Conservation (phyloP, 2,797 vertebrate species). For the Phrynocephalus guinanensis region DNA sequence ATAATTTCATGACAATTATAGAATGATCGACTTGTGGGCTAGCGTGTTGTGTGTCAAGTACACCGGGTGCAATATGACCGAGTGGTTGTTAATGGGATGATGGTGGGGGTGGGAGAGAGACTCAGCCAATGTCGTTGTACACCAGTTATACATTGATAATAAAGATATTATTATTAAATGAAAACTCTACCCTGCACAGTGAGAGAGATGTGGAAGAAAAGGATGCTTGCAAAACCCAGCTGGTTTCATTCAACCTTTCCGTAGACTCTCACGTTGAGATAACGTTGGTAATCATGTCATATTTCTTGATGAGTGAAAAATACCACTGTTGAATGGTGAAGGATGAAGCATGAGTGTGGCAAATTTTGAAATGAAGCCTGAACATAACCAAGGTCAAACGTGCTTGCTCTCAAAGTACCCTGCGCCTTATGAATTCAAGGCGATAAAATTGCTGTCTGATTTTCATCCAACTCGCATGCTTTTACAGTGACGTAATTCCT, state of each 20-base stretch:
- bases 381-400: not conserved
- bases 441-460: constrained; percentile 19
- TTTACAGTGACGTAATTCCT: constrained; percentile 38
- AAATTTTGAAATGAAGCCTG: not conserved
- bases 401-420: not conserved
- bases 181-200: not conserved
- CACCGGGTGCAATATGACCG: too few relatives aligned
- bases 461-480: constrained; percentile 14
- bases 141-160: too few relatives aligned
- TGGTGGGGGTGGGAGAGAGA: too few relatives aligned
- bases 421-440: not conserved
- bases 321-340: not conserved
- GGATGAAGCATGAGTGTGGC: not conserved
- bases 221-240: not conserved
- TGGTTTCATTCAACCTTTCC: not conserved
- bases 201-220: not conserved
- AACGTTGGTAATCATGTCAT: not conserved
- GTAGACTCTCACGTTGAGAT: not conserved
- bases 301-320: not conserved
- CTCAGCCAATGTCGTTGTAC: too few relatives aligned
- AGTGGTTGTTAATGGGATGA: too few relatives aligned
- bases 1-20: too few relatives aligned
- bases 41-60: too few relatives aligned
- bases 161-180: not conserved
- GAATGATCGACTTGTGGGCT: too few relatives aligned